phyloP scores from a whole-genome alignment of 1,140 invertebrate genomes.

The Portunus trituberculatus region DNA sequence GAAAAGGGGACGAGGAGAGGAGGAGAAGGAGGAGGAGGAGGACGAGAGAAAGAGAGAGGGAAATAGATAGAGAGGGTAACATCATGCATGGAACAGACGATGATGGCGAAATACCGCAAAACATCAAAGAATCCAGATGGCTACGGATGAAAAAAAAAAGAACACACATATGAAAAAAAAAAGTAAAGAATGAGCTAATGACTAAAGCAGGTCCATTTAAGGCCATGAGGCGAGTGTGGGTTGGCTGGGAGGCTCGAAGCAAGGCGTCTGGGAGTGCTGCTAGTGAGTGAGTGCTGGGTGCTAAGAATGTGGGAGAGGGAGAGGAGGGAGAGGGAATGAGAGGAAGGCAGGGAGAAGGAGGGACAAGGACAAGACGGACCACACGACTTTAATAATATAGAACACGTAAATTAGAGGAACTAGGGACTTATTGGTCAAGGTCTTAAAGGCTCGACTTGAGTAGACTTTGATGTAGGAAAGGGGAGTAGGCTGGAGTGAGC shows the following conservation, averaged over 20 bases:
- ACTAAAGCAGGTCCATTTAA: slow-evolving; percentile 11
- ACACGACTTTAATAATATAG: background rate
- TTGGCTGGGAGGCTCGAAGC: background rate
- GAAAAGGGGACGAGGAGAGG: background rate
- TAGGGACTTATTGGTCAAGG: background rate
- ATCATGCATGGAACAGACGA: background rate
- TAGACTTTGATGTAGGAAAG: background rate
- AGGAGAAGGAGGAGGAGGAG: background rate
- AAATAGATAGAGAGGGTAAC: background rate
- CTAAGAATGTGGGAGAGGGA: background rate
- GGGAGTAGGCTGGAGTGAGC: background rate
- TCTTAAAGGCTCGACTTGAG: background rate
- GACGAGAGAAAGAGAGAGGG: background rate
- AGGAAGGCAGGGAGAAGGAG: background rate
- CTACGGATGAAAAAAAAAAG: background rate
- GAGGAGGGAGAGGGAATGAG: background rate
- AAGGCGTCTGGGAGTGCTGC: background rate
- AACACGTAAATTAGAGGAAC: background rate
- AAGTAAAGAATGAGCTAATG: background rate
- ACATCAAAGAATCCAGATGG: slow-evolving; percentile 12
- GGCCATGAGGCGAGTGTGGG: background rate
- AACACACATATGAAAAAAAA: background rate
- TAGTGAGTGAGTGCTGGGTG: too few relatives aligned
- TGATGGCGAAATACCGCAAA: slow-evolving; percentile 1
- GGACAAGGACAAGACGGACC: background rate